These are phyloP conservation scores for Pherbina coryleti DNA, from an alignment of 2,888 invertebrate genomes.

Conservation along the genomic window DNA sequence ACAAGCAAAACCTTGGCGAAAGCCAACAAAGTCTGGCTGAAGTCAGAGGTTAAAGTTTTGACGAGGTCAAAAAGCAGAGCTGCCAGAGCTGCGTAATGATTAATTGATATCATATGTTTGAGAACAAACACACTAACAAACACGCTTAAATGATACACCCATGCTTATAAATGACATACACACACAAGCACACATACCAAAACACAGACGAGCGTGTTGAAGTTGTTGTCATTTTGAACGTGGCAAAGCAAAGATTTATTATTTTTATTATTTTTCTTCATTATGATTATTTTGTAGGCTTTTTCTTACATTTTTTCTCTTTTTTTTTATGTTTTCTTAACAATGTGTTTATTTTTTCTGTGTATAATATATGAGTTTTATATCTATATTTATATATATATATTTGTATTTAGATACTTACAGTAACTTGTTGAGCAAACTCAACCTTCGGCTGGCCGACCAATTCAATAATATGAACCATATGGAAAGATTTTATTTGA, in stretches of 20 bases:
- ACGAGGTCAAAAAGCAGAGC: too few species aligned
- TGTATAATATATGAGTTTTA: too few species aligned
- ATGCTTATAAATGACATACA: constrained; percentile 8
- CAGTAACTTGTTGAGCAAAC: constrained; percentile 81
- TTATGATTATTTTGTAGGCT: neutral
- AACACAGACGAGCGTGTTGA: constrained; percentile 47
- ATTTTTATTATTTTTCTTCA: constrained; percentile 41
- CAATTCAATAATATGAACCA: constrained; percentile 86
- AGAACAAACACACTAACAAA: neutral
- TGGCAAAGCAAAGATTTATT: constrained; percentile 66
- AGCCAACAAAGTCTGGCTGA: too few species aligned
- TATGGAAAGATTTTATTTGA: constrained; percentile 75
- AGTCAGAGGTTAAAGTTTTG: too few species aligned
- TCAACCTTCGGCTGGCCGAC: constrained; percentile 84
- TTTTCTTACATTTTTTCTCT: constrained; percentile 40
- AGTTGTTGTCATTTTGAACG: constrained; percentile 61
- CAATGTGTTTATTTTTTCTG: neutral
- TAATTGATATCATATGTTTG: constrained; percentile 14
- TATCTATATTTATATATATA: constrained; percentile 22
- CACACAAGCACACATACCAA: constrained; percentile 21
- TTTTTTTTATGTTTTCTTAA: neutral
- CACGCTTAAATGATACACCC: neutral
- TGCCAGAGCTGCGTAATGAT: neutral
- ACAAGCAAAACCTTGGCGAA: too few species aligned
- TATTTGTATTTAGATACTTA: constrained; percentile 72